Evolutionary conservation across 1,140 invertebrate species (phyloP), one percentile per base, ranked within the genome.

Genomic region (Zaprionus davidi): DNA sequence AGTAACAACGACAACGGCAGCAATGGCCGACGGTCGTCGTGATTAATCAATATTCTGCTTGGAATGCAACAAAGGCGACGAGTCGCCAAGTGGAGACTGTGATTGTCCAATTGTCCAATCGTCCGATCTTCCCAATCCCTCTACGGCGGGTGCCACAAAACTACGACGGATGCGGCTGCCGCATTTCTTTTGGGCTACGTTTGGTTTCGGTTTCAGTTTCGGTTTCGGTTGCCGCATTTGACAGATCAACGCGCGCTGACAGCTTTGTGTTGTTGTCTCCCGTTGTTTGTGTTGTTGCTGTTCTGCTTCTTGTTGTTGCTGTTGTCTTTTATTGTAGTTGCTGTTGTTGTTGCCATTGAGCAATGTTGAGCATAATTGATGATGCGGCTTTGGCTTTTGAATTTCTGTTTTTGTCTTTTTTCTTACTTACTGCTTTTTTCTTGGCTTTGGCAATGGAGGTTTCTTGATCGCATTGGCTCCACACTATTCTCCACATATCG

Each of bases 291-390:
- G 64, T 70, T 51, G 36, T 34, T 77, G 55, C 53, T 76, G 70
- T 69, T 78, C 56, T 44, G 81, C 70, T 63, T 55, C 12, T 57
- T 68, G 41, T 38, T 62, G 13, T 56, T 71, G 24, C 51, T 46
- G 59, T 46, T 67, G 53, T 22, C 22, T 15, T n/a, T 13, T 26
- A 11, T 38, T 44, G 24, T 22, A 36, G 36, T 51, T 69, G 28
- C 28, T 31, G 31, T 2, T 83, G 67, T 60, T 86, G 79, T 68
- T 76, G 73, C 70, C 71, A 73, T 74, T 78, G 79, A 74, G 85
- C 78, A 88, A 90, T 74, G 78, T 71, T 90, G 85, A 90, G 85
- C 85, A 90, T 90, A 85, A 90, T 90, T 90, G 88, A 90, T 90
- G 85, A 90, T 90, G 86, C 85, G 82, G 82, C 82, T 82, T 78